Evolutionary conservation across 2,113 vertebrate genomes (phyloP), one percentile per base, ranked within the genome.

Genomic region (Phainopepla nitens): DNA sequence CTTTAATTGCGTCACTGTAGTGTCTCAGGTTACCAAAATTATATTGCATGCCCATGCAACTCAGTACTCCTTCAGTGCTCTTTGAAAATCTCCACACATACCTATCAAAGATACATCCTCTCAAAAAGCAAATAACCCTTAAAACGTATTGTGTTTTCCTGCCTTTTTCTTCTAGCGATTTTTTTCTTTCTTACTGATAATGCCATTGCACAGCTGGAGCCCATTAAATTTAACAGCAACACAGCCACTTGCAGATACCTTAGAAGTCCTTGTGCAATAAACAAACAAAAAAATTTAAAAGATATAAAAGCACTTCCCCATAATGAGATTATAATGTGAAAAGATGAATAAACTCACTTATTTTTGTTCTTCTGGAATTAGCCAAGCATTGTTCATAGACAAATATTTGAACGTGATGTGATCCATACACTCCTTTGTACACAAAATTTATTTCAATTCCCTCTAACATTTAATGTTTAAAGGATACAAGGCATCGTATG

Each of bases 191-290:
- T 92, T 53, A 47, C 68, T 36, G 42, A 89, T 50, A 90, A 88
- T 81, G 47, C 42, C 33, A 9, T 42, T 50, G 71, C 92, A 88
- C 94, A 96, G 82, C 95, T 96, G 96, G 92, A 94, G 68, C 62
- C 88, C 82, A 93, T 93, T 94, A 93, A 88, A 89, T 92, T 88
- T 78, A 93, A 83, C 76, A 94, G 79, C 88, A 94, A 75, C 68
- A 83, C 68, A 89, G 69, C 35, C 4, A 2, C 50, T 88, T 89
- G 24, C 71, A 89, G 56, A 68, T 62, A 58, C 82, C 86, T 81
- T 80, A 77, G 56, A 94, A 92, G n/a, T 73, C 45, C 54, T 85
- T 27, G 72, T 75, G 89, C 68, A 86, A 73, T 88, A 82, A 94
- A 94, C 81, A 58, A 82, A 76, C 54, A 79, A 82, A 79, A 24